These are phyloP conservation scores for Elanus axillaris DNA, from an alignment of 2,113 vertebrate genomes.

Conservation along the genomic window DNA sequence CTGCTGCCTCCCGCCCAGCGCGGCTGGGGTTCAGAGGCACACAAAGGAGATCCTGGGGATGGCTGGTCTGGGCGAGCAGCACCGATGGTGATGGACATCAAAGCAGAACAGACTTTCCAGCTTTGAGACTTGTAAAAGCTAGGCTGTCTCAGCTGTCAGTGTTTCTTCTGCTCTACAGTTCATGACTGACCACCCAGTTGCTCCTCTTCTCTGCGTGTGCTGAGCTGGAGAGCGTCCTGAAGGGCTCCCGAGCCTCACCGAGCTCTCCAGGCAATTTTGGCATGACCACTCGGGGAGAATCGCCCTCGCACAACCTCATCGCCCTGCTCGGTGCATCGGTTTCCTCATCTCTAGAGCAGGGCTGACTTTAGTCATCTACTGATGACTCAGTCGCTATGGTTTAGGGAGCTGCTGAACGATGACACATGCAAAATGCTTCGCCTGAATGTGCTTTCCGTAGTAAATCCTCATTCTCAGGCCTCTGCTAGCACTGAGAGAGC, in stretches of 20 bases:
- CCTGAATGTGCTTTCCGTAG: background rate
- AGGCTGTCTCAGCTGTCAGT: rapidly evolving
- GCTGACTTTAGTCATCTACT: background rate
- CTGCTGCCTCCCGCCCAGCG: background rate
- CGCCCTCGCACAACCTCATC: background rate
- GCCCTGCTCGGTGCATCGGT: background rate
- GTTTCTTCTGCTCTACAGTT: background rate
- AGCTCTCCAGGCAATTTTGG: background rate
- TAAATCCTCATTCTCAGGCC: background rate
- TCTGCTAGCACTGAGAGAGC: background rate
- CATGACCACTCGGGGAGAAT: background rate
- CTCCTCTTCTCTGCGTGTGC: background rate
- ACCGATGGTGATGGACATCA: background rate
- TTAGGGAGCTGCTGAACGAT: background rate
- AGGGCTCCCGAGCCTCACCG: background rate
- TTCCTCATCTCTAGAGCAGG: background rate
- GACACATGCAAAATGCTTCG: background rate
- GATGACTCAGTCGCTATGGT: background rate
- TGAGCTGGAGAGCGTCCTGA: background rate
- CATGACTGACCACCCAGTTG: background rate
- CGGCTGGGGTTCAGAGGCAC: rapidly evolving
- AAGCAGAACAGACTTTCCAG: background rate
- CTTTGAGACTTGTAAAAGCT: background rate
- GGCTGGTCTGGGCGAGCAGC: rapidly evolving
- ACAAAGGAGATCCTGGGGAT: too few species aligned